phyloP scores from a whole-genome alignment of 2,113 vertebrate species.

The Oreamnos americanus region DNA sequence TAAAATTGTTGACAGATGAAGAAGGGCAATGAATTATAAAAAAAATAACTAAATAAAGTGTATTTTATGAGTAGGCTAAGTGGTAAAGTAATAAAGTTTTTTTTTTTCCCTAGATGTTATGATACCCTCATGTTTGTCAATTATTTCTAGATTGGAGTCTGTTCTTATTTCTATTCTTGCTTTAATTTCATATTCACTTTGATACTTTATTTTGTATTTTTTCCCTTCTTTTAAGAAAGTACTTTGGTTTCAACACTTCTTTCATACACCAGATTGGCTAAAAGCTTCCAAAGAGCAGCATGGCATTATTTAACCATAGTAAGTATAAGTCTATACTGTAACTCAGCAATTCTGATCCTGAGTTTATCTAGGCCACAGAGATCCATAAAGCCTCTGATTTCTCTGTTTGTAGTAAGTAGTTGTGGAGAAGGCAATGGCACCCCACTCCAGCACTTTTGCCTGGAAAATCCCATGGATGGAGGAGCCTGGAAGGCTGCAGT shows the following conservation, averaged over 20 bases:
- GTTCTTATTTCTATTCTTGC: neutral
- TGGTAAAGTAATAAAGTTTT: neutral
- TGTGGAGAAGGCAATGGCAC: neutral
- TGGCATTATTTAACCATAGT: neutral
- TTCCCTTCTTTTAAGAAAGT: neutral
- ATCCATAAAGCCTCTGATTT: neutral
- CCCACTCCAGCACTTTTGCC: too few relatives aligned
- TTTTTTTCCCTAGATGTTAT: neutral
- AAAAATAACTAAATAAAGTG: accelerated
- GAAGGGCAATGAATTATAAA: neutral
- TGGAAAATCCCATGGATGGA: too few relatives aligned
- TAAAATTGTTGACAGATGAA: neutral
- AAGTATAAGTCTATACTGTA: neutral
- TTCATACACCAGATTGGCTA: neutral
- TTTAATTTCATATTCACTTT: neutral
- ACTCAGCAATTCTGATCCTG: neutral
- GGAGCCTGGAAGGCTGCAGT: too few relatives aligned
- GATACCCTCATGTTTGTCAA: neutral
- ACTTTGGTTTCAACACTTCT: neutral
- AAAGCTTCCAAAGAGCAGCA: neutral
- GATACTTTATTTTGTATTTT: neutral
- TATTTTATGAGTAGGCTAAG: neutral
- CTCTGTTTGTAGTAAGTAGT: neutral
- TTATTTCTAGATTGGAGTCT: neutral
- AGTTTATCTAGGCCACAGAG: neutral